Evolutionary conservation across 2,113 vertebrate genomes (phyloP).

Genomic region (Ceyx margarethae): DNA sequence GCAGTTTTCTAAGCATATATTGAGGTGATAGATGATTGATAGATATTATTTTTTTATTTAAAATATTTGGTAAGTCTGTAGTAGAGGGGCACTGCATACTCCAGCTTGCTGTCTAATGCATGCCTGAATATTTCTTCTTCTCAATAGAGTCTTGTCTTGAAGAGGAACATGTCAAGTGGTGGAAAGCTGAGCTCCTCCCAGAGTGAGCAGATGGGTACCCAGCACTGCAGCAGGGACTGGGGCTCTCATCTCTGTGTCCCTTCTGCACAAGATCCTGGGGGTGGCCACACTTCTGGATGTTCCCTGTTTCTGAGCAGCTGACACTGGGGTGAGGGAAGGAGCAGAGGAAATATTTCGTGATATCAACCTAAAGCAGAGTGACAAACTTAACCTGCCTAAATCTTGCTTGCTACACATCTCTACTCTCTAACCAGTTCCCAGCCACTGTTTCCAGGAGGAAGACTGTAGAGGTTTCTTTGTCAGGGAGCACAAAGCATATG

Average conservation of each 20-base stretch:
- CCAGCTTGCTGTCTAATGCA: background rate
- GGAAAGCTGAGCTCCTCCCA: background rate
- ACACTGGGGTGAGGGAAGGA: background rate
- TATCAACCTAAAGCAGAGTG: accelerated
- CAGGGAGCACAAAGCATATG: background rate
- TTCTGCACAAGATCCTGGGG: background rate
- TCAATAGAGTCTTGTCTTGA: background rate
- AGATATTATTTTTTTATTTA: background rate
- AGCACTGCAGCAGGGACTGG: background rate
- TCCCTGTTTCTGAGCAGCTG: background rate
- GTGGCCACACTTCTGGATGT: background rate
- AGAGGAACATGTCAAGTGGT: background rate
- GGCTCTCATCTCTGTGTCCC: background rate
- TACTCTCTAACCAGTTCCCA: background rate
- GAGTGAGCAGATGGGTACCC: background rate
- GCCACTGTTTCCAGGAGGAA: accelerated
- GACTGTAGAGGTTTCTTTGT: background rate
- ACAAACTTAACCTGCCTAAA: background rate
- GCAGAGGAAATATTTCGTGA: background rate
- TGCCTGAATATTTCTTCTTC: background rate
- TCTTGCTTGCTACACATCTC: background rate
- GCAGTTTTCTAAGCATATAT: background rate
- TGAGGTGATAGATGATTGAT: background rate
- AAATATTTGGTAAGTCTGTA: background rate
- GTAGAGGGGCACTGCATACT: background rate